Evolutionary conservation across 2,888 invertebrate genomes (phyloP).

Genomic region (Eulithis testata): DNA sequence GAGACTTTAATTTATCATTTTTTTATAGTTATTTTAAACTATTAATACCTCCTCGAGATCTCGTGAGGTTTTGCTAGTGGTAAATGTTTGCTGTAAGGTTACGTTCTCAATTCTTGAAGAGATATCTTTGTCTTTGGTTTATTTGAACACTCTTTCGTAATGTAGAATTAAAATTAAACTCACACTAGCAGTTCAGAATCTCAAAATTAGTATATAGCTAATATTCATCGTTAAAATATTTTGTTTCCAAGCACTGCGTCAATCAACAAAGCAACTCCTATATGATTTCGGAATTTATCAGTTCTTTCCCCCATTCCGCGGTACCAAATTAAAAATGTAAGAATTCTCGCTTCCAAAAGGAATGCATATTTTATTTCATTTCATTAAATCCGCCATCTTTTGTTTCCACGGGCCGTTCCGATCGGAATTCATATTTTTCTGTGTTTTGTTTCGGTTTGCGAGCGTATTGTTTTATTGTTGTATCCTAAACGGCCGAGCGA

Average conservation of each 20-base stretch:
- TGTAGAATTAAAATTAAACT: no score
- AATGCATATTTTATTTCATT: constrained; percentile 85
- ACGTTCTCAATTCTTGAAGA: no score
- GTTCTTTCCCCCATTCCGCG: constrained; percentile 78
- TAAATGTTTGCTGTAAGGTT: no score
- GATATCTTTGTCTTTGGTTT: no score
- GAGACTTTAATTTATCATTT: no score
- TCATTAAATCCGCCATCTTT: constrained; percentile 84
- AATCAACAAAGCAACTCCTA: constrained; percentile 52
- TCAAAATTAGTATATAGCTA: constrained; percentile 10
- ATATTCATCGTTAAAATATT: constrained; percentile 14
- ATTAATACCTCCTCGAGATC: no score
- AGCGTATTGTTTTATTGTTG: constrained; percentile 80
- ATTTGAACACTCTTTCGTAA: no score
- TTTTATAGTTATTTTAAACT: no score
- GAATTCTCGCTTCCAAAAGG: constrained; percentile 82
- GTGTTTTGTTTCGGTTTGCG: constrained; percentile 81
- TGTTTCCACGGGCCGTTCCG: constrained; percentile 78
- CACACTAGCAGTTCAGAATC: neutral
- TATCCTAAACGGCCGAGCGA: constrained; percentile 70
- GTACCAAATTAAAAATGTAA: constrained; percentile 84
- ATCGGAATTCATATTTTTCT: constrained; percentile 85
- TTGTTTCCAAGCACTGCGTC: constrained; percentile 22
- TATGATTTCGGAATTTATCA: constrained; percentile 76
- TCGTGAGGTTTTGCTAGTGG: no score